Evolutionary conservation across 2,113 vertebrate species (phyloP), one percentile per base, ranked within the genome.

Genomic region (Tricholaema leucomelas): DNA sequence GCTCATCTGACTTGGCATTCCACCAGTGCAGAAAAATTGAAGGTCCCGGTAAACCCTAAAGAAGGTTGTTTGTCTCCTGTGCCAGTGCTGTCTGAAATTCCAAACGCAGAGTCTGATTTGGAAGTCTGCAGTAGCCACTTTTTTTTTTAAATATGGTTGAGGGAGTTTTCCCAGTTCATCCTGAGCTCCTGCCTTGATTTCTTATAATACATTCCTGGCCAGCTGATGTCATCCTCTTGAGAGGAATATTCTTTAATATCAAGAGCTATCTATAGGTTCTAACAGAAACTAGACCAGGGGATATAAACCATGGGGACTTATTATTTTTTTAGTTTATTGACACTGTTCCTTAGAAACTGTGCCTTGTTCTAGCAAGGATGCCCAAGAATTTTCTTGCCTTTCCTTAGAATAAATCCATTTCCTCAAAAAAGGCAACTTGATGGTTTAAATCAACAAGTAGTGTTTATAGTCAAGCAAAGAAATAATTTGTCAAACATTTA

Each of bases 1-100:
- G 0, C 13, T 59, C 2, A 0, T 23, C 61, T 48, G 25, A 12
- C 13, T 48, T 19, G 15, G 52, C 25, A 31, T 36, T 18, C n/a
- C 56, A 31, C 28, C 46, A 3, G 18, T 30, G 30, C 21, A 0
- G 0, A 59, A 58, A 64, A 16, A 18, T 6, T 30, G 10, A 69
- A 55, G 31, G 36, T 27, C 28, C 31, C 44, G 44, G 24, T 5
- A 48, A 77, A 30, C 46, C 30, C 31, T 60, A 12, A 69, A 64
- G 75, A 42, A 5, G 24, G 21, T 35, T 8, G 0, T 1, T 3
- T 40, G 9, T 52, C n/a, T 80, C 28, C 35, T 67, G 30, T 33
- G 71, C n/a, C 7, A 8, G 18, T 5, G 10, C 7, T 30, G 28
- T 48, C 38, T 61, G 28, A 40, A 23, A 21, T 50, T 61, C 23